Percentiles rank a stretch among this genome's conserved stretches.
Conservation (phyloP, 1,140 invertebrate species). For the Harlomillsia oculata region DNA sequence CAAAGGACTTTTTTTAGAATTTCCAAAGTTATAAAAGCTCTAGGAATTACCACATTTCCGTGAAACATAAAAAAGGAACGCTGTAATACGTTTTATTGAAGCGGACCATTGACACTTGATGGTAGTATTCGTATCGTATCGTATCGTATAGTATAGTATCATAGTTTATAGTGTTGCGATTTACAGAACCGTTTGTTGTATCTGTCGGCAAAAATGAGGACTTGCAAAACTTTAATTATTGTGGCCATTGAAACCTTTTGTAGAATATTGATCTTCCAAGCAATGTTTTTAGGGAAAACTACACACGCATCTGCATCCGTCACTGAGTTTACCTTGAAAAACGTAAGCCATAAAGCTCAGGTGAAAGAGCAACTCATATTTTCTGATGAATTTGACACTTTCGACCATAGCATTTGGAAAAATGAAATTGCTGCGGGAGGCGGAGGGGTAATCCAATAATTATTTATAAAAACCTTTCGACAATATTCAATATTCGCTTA, state of each 20-base stretch:
- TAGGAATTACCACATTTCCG: no score
- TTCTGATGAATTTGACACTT: slow-evolving; percentile 13
- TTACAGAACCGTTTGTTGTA: background rate
- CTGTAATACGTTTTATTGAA: no score
- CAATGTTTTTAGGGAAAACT: background rate
- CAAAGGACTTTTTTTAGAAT: no score
- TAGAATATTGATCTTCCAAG: background rate
- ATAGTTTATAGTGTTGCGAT: background rate
- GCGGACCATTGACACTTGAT: no score
- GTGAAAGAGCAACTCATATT: slow-evolving; percentile 30
- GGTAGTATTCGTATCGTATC: no score
- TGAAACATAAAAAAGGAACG: no score
- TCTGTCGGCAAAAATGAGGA: background rate
- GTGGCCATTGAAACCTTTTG: background rate
- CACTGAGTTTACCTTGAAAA: background rate
- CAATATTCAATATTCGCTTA: background rate
- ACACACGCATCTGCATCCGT: background rate
- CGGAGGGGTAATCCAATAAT: slow-evolving; percentile 5
- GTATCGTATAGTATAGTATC: no score
- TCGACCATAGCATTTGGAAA: slow-evolving; percentile 15
- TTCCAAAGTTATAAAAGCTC: no score
- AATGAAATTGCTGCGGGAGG: slow-evolving; percentile 17
- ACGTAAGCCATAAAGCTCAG: background rate
- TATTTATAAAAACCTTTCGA: background rate
- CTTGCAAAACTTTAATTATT: background rate